Evolutionary conservation across 2,888 invertebrate genomes (phyloP).

Genomic region (Tetramorium bicarinatum): DNA sequence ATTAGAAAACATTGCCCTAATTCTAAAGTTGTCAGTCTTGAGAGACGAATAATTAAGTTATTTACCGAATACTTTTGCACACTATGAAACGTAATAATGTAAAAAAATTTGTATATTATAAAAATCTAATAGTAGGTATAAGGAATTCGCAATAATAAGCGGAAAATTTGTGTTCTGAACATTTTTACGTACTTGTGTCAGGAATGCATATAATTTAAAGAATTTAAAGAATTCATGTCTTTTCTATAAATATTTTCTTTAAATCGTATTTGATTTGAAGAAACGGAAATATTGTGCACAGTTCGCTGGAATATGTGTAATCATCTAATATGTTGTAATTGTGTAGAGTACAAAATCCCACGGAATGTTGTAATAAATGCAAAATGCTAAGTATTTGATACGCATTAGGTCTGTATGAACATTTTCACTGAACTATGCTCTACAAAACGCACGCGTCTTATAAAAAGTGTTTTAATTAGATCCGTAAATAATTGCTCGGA

Average conservation of each 20-base stretch:
- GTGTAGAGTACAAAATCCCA: slow-evolving; percentile 10
- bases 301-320: neutral
- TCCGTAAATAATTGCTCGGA: slow-evolving; percentile 27
- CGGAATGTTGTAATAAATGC: slow-evolving; percentile 37
- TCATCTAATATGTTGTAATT: neutral
- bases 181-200: neutral
- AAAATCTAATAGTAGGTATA: neutral
- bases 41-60: slow-evolving; percentile 35
- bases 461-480: slow-evolving; percentile 37
- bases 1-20: slow-evolving; percentile 28
- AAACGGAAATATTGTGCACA: neutral
- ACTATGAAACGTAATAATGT: neutral
- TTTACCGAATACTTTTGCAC: slow-evolving; percentile 28
- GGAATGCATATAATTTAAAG: slow-evolving; percentile 28
- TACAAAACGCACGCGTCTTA: slow-evolving; percentile 16
- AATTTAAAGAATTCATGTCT: slow-evolving; percentile 12
- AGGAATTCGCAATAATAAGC: neutral
- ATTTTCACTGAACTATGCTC: slow-evolving; percentile 22
- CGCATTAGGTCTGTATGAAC: slow-evolving; percentile 6
- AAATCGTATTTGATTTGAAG: neutral
- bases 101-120: neutral
- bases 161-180: neutral
- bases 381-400: slow-evolving; percentile 19
- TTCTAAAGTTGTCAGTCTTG: slow-evolving; percentile 47
- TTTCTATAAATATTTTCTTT: slow-evolving; percentile 1